Base-by-base conservation (phyloP, 2,888 invertebrate genomes). In the Artemia sp. region DNA sequence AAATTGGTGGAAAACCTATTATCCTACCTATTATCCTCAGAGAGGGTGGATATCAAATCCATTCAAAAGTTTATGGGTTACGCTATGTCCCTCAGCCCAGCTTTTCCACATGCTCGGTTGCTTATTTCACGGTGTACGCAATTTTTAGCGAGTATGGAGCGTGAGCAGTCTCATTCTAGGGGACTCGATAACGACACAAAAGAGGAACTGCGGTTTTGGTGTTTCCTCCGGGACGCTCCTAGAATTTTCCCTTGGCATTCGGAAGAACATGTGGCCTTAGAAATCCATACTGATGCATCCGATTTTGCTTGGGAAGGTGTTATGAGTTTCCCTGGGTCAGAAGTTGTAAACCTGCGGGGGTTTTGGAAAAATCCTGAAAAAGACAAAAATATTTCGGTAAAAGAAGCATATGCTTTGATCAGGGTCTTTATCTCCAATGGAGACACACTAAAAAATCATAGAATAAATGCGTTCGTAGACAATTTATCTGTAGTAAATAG, bases 51-150 rank as follows among this genome's bases (percentile, higher is more conserved):
- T 58, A n/a, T 58, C n/a, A n/a, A 8, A 58, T 58, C 58, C 14
- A 14, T 58, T 14, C 58, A 58, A 58, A 58, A 58, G 58, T n/a
- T 14, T 14, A 58, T 58, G 58, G 58, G 58, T 8, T 58, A 58
- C 14, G n/a, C 9, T 14, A 8, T 58, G n/a, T 58, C 58, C 14
- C 58, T 58, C 1, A n/a, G 14, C n/a, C 8, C 58, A 14, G 58
- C 58, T n/a, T 58, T 58, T 14, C 58, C 58, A 14, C 58, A 8
- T 58, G 58, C 58, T n/a, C n/a, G 58, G 58, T 14, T 58, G 58
- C 8, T 58, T 14, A 58, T 58, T 14, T 58, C 58, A 8, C 58
- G 58, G n/a, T 58, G 8, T 14, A 14, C 58, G 8, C 8, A 8
- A n/a, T 14, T 58, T n/a, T 58, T 58, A 14, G n/a, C 8, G 8